phyloP scores from a whole-genome alignment of 2,888 invertebrate species.

The Spilarctia lutea region DNA sequence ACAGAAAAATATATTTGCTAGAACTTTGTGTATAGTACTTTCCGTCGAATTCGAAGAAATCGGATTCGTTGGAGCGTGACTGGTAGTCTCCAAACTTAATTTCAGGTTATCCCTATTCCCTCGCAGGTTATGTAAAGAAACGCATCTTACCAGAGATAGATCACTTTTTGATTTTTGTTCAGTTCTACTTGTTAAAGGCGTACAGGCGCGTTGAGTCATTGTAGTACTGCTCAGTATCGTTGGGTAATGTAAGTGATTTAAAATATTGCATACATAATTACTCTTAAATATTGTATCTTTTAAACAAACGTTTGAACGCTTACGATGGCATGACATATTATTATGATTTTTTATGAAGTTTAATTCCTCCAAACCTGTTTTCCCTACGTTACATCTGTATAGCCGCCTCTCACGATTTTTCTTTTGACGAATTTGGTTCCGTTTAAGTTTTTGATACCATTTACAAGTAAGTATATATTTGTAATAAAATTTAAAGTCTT shows the following conservation, averaged over 20 bases:
- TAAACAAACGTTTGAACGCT: neutral
- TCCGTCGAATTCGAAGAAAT: slow-evolving; percentile 31
- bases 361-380: neutral
- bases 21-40: slow-evolving; percentile 34
- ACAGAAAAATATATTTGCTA: slow-evolving; percentile 53
- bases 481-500: slow-evolving; percentile 18
- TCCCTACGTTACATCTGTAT: slow-evolving; percentile 2
- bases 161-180: neutral
- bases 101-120: slow-evolving; percentile 20
- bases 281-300: neutral
- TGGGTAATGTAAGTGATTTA: neutral
- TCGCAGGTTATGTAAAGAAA: slow-evolving; percentile 35
- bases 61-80: slow-evolving; percentile 40
- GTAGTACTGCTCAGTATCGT: neutral
- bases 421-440: slow-evolving; percentile 7
- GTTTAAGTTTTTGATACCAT: slow-evolving; percentile 20
- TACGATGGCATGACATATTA: neutral
- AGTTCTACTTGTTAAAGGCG: neutral
- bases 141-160: slow-evolving; percentile 18
- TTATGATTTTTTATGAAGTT: neutral
- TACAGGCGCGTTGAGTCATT: neutral
- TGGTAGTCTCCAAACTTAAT: neutral
- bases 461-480: slow-evolving; percentile 20
- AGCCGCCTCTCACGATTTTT: neutral
- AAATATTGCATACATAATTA: neutral